These are phyloP conservation scores for Onthophagus sagittarius DNA, from an alignment of 2,888 invertebrate genomes.

Conservation along the genomic window DNA sequence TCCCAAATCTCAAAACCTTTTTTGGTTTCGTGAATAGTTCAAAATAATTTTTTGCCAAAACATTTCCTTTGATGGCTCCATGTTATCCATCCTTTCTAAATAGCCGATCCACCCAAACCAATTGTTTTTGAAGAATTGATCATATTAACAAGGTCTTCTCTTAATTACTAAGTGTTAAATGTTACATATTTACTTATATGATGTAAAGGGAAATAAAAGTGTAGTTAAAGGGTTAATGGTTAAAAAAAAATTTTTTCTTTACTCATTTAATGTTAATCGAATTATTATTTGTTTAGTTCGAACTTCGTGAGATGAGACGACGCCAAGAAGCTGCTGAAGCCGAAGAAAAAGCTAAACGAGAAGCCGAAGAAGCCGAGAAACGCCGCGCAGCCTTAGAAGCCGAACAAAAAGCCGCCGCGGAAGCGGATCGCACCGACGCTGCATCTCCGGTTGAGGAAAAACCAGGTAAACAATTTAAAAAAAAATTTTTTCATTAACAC, in stretches of 20 bases:
- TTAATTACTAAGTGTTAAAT: too few relatives aligned
- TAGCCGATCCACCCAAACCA: too few relatives aligned
- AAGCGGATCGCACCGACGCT: slow-evolving; percentile 45
- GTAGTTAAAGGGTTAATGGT: background rate
- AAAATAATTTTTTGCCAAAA: too few relatives aligned
- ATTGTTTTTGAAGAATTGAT: too few relatives aligned
- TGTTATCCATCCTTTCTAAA: too few relatives aligned
- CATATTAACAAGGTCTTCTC: too few relatives aligned
- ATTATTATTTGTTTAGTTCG: slow-evolving; percentile 65
- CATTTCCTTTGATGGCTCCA: too few relatives aligned
- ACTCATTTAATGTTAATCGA: background rate
- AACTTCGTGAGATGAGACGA: slow-evolving; percentile 92
- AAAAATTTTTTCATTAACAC: background rate
- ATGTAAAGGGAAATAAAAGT: too few relatives aligned
- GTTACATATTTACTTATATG: too few relatives aligned
- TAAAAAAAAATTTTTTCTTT: background rate
- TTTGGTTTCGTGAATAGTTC: too few relatives aligned
- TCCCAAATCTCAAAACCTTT: too few relatives aligned
- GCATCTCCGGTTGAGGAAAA: slow-evolving; percentile 53
- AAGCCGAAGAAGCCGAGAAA: slow-evolving; percentile 80
- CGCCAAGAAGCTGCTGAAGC: slow-evolving; percentile 68
- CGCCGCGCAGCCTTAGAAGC: slow-evolving; percentile 59
- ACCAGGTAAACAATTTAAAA: slow-evolving; percentile 51
- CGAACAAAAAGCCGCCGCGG: slow-evolving; percentile 52
- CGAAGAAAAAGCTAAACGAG: slow-evolving; percentile 58